Conservation (phyloP, 2,888 invertebrate species). For the Diarsia dahlii region DNA sequence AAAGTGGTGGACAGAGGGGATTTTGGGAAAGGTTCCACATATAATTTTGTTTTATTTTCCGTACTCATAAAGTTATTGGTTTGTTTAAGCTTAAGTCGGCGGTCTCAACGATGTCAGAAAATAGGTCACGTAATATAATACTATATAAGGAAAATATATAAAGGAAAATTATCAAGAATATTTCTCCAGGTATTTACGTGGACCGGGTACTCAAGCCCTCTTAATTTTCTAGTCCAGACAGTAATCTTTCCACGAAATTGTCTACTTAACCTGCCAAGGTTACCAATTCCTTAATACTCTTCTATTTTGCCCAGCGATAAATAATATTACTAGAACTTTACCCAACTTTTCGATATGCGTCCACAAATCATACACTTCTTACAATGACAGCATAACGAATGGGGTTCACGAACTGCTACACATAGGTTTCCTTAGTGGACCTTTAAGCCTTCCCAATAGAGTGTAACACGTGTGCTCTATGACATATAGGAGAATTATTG, state of each 20-base stretch:
- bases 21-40: conserved; percentile 23
- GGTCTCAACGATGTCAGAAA: background rate
- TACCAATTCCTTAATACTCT: background rate
- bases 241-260: conserved; percentile 14
- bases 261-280: conserved; percentile 1
- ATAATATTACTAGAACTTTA: conserved; percentile 23
- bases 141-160: conserved; percentile 4
- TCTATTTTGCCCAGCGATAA: conserved; percentile 4
- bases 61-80: conserved; percentile 7
- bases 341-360: conserved; percentile 45
- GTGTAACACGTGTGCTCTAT: conserved; percentile 78
- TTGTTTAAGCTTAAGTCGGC: conserved; percentile 3
- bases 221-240: conserved; percentile 21
- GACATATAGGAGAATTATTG: conserved; percentile 80
- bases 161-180: background rate
- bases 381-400: conserved; percentile 75
- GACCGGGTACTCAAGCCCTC: conserved; percentile 4
- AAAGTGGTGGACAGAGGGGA: conserved; percentile 45
- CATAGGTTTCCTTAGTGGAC: conserved; percentile 72
- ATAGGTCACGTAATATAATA: background rate
- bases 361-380: conserved; percentile 62
- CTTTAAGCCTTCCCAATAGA: conserved; percentile 74
- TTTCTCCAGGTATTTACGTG: background rate
- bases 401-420: conserved; percentile 72
- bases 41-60: conserved; percentile 20